phyloP scores from a whole-genome alignment of 2,113 vertebrate species.

The Cacatua alba region DNA sequence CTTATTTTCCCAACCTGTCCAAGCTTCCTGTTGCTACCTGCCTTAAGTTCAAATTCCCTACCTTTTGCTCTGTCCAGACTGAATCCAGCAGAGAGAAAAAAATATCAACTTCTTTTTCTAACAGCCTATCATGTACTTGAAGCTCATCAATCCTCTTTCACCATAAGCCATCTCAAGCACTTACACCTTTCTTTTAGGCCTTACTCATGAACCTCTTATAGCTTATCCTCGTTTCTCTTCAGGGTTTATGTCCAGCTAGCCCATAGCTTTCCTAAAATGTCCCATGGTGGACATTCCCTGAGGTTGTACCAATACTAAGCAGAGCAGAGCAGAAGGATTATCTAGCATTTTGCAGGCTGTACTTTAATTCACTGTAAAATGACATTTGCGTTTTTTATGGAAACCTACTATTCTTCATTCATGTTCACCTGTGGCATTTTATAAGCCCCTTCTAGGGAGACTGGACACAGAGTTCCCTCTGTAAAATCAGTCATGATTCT shows the following conservation, averaged over 20 bases:
- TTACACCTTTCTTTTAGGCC: background rate
- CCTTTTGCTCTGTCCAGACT: background rate
- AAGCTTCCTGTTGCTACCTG: background rate
- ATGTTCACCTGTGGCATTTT: background rate
- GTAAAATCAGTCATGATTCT: conserved; percentile 7
- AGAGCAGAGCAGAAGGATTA: background rate
- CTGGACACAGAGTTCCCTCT: background rate
- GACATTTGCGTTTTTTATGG: background rate
- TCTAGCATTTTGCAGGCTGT: background rate
- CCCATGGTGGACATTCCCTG: background rate
- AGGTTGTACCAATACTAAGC: background rate
- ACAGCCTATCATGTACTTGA: background rate
- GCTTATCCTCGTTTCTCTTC: background rate
- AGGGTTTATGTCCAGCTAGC: background rate
- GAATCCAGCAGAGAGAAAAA: background rate
- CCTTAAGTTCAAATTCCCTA: background rate
- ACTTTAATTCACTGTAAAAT: background rate
- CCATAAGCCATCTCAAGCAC: background rate
- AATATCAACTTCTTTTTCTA: background rate
- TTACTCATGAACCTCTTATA: background rate
- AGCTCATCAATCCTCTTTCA: background rate
- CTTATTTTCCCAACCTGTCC: background rate
- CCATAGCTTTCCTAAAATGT: background rate
- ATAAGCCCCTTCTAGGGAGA: background rate
- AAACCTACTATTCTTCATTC: background rate